Percentiles rank a stretch among this genome's conserved stretches.
Conservation (phyloP, 2,797 vertebrate genomes). For the Cuniculus paca region DNA sequence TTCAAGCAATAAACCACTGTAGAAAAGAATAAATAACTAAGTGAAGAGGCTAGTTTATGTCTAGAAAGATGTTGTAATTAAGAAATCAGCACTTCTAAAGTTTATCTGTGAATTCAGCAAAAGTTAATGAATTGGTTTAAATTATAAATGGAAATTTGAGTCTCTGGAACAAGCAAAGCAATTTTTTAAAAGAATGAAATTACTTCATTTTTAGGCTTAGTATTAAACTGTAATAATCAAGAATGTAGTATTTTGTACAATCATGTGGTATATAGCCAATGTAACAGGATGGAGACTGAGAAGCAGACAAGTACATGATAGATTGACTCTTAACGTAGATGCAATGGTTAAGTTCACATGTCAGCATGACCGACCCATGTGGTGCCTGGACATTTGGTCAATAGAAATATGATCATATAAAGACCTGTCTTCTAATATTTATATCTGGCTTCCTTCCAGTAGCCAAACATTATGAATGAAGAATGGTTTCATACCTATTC, state of each 20-base stretch:
- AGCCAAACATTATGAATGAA: neutral
- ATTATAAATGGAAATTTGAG: neutral
- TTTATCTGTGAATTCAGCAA: neutral
- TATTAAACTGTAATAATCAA: neutral
- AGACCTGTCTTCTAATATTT: neutral
- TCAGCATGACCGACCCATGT: neutral
- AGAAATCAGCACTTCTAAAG: neutral
- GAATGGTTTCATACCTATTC: neutral
- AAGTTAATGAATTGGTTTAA: neutral
- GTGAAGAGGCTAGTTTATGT: neutral
- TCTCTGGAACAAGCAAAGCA: neutral
- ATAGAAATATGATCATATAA: neutral
- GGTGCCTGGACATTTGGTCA: neutral
- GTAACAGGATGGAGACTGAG: neutral
- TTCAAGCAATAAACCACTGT: neutral
- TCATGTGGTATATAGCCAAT: neutral
- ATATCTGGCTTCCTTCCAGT: neutral
- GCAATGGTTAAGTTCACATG: neutral
- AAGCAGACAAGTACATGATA: neutral
- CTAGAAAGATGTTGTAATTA: neutral
- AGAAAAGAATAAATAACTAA: neutral
- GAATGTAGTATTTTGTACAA: neutral
- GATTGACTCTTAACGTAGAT: neutral
- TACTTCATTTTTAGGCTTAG: neutral
- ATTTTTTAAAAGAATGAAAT: neutral